Conservation (phyloP, 2,113 vertebrate genomes). For the Limnothrissa miodon region DNA sequence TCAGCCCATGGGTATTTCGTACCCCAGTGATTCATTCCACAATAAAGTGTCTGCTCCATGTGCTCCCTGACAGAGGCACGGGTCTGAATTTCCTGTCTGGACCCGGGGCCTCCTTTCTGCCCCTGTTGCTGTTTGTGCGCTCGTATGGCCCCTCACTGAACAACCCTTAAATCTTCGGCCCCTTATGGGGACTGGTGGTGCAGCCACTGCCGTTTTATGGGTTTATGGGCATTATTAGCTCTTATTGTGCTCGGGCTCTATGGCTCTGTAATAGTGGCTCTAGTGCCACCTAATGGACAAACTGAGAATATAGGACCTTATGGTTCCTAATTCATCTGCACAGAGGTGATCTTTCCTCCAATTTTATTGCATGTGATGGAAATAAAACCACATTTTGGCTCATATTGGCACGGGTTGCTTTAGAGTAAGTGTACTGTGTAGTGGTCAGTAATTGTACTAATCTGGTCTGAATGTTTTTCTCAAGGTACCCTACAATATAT, state of each 20-base stretch:
- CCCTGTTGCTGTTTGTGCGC: neutral
- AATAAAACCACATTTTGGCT: too few relatives aligned
- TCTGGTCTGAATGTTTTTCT: neutral
- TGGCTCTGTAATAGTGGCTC: neutral
- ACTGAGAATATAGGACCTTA: neutral
- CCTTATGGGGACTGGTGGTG: neutral
- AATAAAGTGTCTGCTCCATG: constrained; percentile 4
- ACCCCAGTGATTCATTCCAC: constrained; percentile 12
- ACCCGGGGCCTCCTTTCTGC: neutral
- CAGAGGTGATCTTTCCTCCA: neutral
- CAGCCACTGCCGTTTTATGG: neutral
- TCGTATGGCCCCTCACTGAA: neutral
- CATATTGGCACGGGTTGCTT: neutral
- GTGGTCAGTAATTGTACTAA: neutral
- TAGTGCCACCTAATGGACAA: neutral
- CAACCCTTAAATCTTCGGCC: neutral
- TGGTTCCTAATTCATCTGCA: neutral
- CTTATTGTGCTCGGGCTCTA: neutral
- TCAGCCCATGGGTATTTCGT: constrained; percentile 10
- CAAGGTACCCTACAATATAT: neutral
- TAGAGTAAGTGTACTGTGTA: neutral
- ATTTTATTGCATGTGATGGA: neutral
- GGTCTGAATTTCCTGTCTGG: constrained; percentile 7
- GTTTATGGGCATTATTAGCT: neutral
- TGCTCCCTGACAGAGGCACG: neutral